These are phyloP conservation scores for Iselma pallidipennis DNA, from an alignment of 2,888 invertebrate species.

Conservation along the genomic window DNA sequence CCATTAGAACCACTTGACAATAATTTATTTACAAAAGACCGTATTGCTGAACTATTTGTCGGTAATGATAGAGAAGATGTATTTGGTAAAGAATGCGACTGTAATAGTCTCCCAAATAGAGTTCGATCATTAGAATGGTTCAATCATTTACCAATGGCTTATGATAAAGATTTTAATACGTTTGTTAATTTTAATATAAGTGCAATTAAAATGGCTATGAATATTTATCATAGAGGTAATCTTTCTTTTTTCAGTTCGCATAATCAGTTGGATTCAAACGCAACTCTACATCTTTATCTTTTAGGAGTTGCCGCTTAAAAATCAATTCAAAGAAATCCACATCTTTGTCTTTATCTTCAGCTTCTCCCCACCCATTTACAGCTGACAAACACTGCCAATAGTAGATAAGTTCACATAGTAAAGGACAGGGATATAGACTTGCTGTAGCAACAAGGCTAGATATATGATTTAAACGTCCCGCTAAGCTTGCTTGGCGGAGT, in stretches of 20 bases:
- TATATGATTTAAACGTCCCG: too few relatives aligned
- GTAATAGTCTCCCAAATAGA: conserved; percentile 28
- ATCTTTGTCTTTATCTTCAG: too few relatives aligned
- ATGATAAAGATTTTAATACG: conserved; percentile 74
- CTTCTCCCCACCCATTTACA: too few relatives aligned
- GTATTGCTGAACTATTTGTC: conserved; percentile 21
- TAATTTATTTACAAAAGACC: conserved; percentile 28
- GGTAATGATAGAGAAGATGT: conserved; percentile 25
- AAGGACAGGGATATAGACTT: too few relatives aligned
- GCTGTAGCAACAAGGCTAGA: too few relatives aligned
- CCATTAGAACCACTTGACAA: conserved; percentile 19
- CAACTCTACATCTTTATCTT: not conserved
- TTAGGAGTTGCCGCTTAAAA: too few relatives aligned
- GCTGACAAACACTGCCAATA: too few relatives aligned
- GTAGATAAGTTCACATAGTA: too few relatives aligned
- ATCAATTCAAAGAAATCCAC: too few relatives aligned
- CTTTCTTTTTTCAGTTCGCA: too few relatives aligned
- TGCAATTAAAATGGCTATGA: conserved; percentile 91
- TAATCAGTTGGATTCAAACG: not conserved
- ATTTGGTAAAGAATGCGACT: conserved; percentile 31
- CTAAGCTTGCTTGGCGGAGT: too few relatives aligned
- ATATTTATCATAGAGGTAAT: conserved; percentile 85
- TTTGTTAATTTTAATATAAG: conserved; percentile 77
- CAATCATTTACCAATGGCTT: conserved; percentile 60
- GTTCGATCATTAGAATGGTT: conserved; percentile 58